Conservation (phyloP, 2,797 vertebrate species). For the Eupleurogrammus muticus region DNA sequence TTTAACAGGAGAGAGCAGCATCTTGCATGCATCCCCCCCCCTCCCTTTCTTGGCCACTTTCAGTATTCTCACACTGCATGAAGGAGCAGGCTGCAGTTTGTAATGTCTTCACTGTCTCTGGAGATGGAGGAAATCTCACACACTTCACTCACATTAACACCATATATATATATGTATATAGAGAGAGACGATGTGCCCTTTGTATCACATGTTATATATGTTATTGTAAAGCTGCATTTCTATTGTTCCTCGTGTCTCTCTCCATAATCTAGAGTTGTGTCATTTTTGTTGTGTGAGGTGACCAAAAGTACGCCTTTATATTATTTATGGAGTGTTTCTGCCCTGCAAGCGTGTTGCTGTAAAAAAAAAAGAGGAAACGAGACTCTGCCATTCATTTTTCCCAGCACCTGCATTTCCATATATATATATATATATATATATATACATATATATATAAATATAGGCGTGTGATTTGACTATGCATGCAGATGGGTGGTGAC, state of each 20-base stretch:
- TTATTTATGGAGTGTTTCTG: constrained; percentile 33
- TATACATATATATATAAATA: constrained; percentile 5
- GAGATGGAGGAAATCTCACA: constrained; percentile 35
- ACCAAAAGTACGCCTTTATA: constrained; percentile 35
- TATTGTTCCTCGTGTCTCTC: constrained; percentile 8
- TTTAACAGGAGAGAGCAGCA: constrained; percentile 67
- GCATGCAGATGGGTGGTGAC: constrained; percentile 36
- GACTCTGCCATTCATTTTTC: constrained; percentile 27
- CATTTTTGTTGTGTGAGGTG: constrained; percentile 16
- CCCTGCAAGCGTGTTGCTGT: constrained; percentile 1
- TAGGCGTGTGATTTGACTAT: constrained; percentile 46
- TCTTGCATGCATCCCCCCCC: constrained; percentile 50
- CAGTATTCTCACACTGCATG: constrained; percentile 24
- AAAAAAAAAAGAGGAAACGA: constrained; percentile 47
- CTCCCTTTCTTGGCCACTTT: neutral
- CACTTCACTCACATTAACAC: constrained; percentile 42
- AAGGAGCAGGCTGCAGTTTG: constrained; percentile 18
- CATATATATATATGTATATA: too few relatives aligned
- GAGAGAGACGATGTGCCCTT: constrained; percentile 15
- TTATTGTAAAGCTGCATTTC: constrained; percentile 17
- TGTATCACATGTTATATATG: constrained; percentile 15
- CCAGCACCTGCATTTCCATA: constrained; percentile 23
- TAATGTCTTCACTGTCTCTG: constrained; percentile 37
- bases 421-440: neutral
- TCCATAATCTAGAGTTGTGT: constrained; percentile 26